phyloP scores from a whole-genome alignment of 53 echinoderm and acorn worm species.

The Astropecten irregularis region DNA sequence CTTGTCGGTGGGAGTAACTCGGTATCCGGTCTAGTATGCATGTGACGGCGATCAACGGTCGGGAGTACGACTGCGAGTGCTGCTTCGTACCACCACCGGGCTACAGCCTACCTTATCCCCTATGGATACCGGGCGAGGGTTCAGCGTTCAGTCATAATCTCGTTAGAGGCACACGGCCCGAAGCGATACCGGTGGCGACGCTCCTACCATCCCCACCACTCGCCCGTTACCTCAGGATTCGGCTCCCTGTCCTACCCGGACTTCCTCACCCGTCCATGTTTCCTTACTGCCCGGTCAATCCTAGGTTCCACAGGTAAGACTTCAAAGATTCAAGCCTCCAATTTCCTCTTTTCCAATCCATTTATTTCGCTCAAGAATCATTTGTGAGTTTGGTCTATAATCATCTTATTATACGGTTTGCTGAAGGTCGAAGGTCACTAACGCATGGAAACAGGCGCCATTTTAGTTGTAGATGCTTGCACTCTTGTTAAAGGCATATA shows the following conservation, averaged over 20 bases:
- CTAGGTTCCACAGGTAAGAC: conserved; percentile 20
- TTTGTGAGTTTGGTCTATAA: too few relatives aligned
- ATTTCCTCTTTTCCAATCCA: too few relatives aligned
- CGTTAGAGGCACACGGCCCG: not conserved
- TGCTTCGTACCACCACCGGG: too few relatives aligned
- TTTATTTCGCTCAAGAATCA: too few relatives aligned
- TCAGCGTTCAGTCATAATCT: not conserved
- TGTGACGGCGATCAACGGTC: not conserved
- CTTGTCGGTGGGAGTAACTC: too few relatives aligned
- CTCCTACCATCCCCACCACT: not conserved
- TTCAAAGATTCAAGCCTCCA: too few relatives aligned
- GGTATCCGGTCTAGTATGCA: not conserved
- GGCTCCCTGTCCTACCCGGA: not conserved
- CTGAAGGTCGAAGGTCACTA: conserved; percentile 22
- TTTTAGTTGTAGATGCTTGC: conserved; percentile 22
- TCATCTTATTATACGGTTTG: not conserved
- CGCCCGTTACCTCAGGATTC: not conserved
- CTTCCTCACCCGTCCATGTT: not conserved
- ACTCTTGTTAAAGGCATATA: too few relatives aligned
- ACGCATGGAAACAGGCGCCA: conserved; percentile 21
- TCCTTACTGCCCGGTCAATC: not conserved
- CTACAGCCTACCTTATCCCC: not conserved
- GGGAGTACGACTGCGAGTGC: not conserved
- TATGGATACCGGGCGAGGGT: not conserved
- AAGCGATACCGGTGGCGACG: not conserved